Conservation (phyloP, 1,140 invertebrate species). For the Chrysopa pallens region DNA sequence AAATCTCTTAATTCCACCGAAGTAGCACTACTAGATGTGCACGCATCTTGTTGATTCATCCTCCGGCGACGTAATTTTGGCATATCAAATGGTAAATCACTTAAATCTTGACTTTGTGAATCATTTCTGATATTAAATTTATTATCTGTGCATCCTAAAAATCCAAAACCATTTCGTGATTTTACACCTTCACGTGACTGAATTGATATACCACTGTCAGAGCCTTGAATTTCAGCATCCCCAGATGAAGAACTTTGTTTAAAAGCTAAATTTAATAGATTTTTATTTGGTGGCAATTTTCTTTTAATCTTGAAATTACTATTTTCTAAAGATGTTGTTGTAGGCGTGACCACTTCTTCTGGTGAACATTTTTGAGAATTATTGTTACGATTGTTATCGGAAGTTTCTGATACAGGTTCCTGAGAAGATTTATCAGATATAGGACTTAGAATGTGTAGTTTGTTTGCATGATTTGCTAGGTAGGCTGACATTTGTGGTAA, state of each 20-base stretch:
- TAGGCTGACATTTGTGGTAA: conserved; percentile 41
- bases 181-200: conserved; percentile 60
- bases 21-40: conserved; percentile 49
- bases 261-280: conserved; percentile 48
- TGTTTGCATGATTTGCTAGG: conserved; percentile 42
- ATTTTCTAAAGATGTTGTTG: conserved; percentile 24
- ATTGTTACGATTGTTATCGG: conserved; percentile 59
- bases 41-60: conserved; percentile 32
- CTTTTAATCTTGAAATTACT: conserved; percentile 34
- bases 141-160: not conserved
- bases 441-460: conserved; percentile 68
- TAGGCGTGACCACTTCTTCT: conserved; percentile 30
- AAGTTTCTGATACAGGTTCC: conserved; percentile 59
- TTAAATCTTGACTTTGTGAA: conserved; percentile 33
- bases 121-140: conserved; percentile 6
- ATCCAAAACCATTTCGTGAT: conserved; percentile 30
- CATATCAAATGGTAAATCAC: conserved; percentile 73
- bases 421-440: conserved; percentile 83
- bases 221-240: conserved; percentile 59
- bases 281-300: conserved; percentile 52
- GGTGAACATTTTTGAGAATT: conserved; percentile 54
- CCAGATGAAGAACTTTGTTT: conserved; percentile 38
- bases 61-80: conserved; percentile 64
- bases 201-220: conserved; percentile 70
- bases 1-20: conserved; percentile 59